phyloP scores from a whole-genome alignment of 1,140 invertebrate species.

The Dendrolimus punctatus region DNA sequence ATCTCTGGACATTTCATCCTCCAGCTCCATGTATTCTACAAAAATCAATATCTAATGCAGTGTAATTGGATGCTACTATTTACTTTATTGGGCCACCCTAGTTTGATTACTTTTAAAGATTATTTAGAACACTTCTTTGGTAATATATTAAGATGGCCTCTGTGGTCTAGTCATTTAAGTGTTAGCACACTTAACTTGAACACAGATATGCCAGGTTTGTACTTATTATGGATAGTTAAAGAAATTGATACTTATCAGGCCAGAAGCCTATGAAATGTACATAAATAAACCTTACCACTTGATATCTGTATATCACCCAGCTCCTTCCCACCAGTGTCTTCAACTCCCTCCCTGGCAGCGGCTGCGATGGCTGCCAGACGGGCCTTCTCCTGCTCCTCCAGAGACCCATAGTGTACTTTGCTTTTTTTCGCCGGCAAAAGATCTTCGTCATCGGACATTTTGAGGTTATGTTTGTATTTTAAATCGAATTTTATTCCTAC shows the following conservation, averaged over 20 bases:
- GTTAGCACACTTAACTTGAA: slow-evolving; percentile 1
- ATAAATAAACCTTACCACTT: slow-evolving; percentile 72
- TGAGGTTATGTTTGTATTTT: slow-evolving; percentile 41
- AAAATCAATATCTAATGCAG: background rate
- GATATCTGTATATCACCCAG: slow-evolving; percentile 80
- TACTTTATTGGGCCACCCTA: too few relatives aligned
- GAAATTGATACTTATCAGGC: background rate
- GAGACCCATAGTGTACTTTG: slow-evolving; percentile 89
- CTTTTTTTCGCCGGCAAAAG: slow-evolving; percentile 81
- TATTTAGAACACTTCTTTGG: too few relatives aligned
- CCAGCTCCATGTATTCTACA: slow-evolving; percentile 91
- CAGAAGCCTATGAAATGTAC: background rate
- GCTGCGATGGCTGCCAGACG: slow-evolving; percentile 65
- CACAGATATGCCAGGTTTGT: background rate
- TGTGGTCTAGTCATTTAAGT: background rate
- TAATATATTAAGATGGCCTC: too few relatives aligned
- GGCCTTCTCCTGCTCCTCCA: slow-evolving; percentile 85
- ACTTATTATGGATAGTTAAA: too few relatives aligned
- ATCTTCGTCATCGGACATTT: slow-evolving; percentile 93
- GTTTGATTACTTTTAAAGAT: too few relatives aligned
- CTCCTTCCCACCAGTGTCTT: slow-evolving; percentile 53
- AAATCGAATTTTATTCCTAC: too few relatives aligned
- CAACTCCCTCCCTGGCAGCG: slow-evolving; percentile 61
- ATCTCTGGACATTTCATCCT: slow-evolving; percentile 89
- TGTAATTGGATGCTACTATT: too few relatives aligned